These are phyloP conservation scores for Tricholaema leucomelas DNA, from an alignment of 2,113 vertebrate genomes.

Conservation along the genomic window DNA sequence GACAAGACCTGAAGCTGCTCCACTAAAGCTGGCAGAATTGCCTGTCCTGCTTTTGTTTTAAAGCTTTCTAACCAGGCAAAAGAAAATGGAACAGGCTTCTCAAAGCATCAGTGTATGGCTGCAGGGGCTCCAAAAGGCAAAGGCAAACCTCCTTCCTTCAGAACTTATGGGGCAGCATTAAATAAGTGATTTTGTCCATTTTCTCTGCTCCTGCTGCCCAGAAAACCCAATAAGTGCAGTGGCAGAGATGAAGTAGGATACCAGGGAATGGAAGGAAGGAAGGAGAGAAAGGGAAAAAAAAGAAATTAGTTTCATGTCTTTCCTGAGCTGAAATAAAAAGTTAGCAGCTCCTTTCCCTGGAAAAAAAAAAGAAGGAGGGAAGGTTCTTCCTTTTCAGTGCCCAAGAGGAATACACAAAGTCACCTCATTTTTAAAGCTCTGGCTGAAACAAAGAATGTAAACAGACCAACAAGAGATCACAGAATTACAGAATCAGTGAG, in stretches of 20 bases:
- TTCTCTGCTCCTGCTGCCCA: slow-evolving; percentile 6
- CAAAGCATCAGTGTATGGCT: background rate
- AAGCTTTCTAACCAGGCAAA: background rate
- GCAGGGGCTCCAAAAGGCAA: background rate
- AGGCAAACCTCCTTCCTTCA: background rate
- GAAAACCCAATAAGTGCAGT: slow-evolving; percentile 49
- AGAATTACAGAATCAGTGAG: no score
- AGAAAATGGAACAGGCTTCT: background rate
- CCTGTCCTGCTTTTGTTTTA: background rate
- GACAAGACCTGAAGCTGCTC: background rate
- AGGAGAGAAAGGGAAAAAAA: background rate
- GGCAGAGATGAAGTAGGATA: slow-evolving; percentile 44
- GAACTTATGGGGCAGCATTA: slow-evolving; percentile 15
- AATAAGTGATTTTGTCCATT: slow-evolving; percentile 60
- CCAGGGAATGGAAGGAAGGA: background rate
- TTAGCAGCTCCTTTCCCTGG: background rate
- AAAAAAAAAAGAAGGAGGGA: background rate
- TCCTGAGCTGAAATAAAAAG: background rate
- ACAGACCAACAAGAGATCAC: background rate
- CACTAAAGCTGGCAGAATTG: background rate
- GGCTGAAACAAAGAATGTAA: background rate
- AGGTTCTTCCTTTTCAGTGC: background rate
- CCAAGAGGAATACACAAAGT: background rate
- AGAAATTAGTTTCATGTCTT: background rate
- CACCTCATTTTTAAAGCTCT: background rate